Evolutionary conservation across 2,113 vertebrate genomes (phyloP).

Genomic region (Microcebus ravelobensis): DNA sequence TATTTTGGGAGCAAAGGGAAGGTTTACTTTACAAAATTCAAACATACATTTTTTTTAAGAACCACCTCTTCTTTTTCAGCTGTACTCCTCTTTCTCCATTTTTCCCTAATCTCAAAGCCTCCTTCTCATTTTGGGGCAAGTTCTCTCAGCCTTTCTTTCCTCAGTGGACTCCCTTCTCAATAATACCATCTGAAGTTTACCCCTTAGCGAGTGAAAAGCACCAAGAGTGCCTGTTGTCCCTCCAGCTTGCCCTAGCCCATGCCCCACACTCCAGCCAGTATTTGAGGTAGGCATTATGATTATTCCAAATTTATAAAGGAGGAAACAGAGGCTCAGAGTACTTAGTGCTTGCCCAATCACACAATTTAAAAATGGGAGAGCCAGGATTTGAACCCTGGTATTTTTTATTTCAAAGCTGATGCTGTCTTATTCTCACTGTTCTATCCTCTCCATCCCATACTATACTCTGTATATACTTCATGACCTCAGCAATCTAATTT

Average conservation of each 20-base stretch:
- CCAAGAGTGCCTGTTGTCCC: background rate
- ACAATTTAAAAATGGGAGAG: background rate
- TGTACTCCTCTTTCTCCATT: background rate
- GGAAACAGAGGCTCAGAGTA: background rate
- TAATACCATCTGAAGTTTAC: background rate
- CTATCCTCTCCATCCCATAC: background rate
- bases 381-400: background rate
- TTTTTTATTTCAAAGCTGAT: background rate
- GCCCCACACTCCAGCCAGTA: background rate
- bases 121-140: background rate
- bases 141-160: slow-evolving; percentile 30
- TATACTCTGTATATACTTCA: background rate
- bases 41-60: background rate
- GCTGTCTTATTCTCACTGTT: background rate
- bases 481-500: background rate
- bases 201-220: background rate
- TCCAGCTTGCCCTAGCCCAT: background rate
- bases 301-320: slow-evolving; percentile 14
- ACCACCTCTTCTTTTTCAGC: background rate
- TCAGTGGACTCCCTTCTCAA: background rate
- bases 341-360: background rate
- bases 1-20: slow-evolving; percentile 39
- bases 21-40: slow-evolving; percentile 57
- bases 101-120: background rate
- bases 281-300: background rate